phyloP scores from a whole-genome alignment of 2,113 vertebrate genomes.

The Hucho hucho region DNA sequence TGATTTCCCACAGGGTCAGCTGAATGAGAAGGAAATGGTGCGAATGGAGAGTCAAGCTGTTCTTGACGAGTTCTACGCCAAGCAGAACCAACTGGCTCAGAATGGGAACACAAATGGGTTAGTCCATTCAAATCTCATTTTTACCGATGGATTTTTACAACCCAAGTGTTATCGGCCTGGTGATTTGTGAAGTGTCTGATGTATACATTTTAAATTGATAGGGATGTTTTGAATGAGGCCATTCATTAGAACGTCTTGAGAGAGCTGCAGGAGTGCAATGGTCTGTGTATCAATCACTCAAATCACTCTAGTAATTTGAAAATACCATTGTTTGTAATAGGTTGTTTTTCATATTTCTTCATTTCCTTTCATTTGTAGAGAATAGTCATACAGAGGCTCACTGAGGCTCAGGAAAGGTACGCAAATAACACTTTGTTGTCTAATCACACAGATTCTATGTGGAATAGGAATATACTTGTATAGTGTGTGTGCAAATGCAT shows the following conservation, averaged over 20 bases:
- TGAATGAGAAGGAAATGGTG: constrained; percentile 82
- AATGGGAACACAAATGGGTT: constrained; percentile 51
- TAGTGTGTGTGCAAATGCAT: not conserved
- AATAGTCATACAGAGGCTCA: constrained; percentile 74
- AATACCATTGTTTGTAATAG: not conserved
- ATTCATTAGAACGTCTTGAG: constrained; percentile 61
- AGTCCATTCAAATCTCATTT: constrained; percentile 8
- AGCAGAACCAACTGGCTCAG: constrained; percentile 63
- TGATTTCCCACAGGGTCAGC: constrained; percentile 71
- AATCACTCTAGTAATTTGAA: not conserved
- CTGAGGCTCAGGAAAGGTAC: constrained; percentile 80
- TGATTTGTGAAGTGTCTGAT: not conserved
- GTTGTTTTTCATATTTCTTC: not conserved
- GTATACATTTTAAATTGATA: constrained; percentile 42
- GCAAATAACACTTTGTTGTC: no score
- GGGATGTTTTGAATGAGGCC: constrained; percentile 59
- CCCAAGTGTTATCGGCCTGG: no score
- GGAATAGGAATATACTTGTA: not conserved
- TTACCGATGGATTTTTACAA: not conserved
- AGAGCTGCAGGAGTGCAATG: constrained; percentile 78
- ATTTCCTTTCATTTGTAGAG: constrained; percentile 42
- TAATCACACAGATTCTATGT: not conserved
- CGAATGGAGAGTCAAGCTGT: constrained; percentile 81
- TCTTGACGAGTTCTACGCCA: constrained; percentile 79
- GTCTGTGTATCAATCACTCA: constrained; percentile 55